Evolutionary conservation across 2,888 invertebrate genomes (phyloP).

Genomic region (Hirtodrosophila confusa): DNA sequence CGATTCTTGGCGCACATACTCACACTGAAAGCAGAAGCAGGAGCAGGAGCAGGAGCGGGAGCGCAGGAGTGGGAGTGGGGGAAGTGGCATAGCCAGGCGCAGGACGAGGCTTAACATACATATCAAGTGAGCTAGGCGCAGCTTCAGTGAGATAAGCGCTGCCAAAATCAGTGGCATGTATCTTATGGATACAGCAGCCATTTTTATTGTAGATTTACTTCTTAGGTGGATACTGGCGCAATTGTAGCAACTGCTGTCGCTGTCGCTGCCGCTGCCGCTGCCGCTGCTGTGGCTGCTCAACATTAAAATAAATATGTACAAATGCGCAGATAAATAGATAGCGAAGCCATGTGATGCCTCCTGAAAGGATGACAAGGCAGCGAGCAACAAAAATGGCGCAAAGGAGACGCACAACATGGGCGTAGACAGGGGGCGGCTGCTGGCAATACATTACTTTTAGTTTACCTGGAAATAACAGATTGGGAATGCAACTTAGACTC

Average conservation of each 20-base stretch:
- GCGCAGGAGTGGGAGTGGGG: not conserved
- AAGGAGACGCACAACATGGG: conserved; percentile 40
- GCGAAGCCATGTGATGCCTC: conserved; percentile 62
- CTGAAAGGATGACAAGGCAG: conserved; percentile 54
- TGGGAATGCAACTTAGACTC: no score
- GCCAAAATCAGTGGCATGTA: conserved; percentile 78
- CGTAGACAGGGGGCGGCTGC: no score
- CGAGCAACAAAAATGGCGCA: conserved; percentile 72
- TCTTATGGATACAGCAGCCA: conserved; percentile 73
- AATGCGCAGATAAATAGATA: conserved; percentile 74
- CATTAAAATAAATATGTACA: conserved; percentile 81
- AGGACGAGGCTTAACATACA: conserved; percentile 48
- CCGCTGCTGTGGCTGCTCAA: conserved; percentile 51
- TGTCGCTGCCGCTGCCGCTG: conserved; percentile 19
- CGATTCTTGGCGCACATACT: conserved; percentile 67
- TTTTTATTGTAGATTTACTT: conserved; percentile 77
- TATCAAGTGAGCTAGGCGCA: conserved; percentile 60
- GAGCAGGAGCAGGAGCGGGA: not conserved
- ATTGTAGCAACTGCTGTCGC: conserved; percentile 62
- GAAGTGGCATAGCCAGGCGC: not conserved
- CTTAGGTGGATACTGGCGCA: conserved; percentile 60
- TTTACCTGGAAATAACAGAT: no score
- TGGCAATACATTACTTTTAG: no score
- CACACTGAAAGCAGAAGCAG: conserved; percentile 4
- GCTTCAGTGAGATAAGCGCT: conserved; percentile 69